These are phyloP conservation scores for Musca vetustissima DNA, from an alignment of 1,140 invertebrate genomes.

Conservation along the genomic window DNA sequence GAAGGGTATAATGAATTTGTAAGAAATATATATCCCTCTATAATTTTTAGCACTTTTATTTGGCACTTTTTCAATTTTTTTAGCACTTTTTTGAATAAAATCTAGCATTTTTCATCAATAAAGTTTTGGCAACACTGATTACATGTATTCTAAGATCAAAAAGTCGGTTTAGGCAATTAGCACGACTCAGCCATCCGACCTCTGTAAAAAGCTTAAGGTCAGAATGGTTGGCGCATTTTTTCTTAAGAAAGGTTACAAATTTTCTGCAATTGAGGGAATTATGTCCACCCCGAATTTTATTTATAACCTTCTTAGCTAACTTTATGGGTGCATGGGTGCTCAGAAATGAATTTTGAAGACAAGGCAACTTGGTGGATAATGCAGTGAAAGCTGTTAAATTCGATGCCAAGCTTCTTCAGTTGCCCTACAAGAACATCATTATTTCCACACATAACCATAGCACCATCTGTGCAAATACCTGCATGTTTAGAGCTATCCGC, in stretches of 20 bases:
- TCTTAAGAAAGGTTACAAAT: background rate
- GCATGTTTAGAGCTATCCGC: background rate
- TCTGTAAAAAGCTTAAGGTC: background rate
- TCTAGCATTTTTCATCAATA: too few species aligned
- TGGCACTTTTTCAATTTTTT: too few species aligned
- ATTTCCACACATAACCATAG: background rate
- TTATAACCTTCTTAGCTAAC: background rate
- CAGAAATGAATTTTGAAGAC: background rate
- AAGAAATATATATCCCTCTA: too few species aligned
- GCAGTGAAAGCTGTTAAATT: background rate
- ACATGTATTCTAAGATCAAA: background rate
- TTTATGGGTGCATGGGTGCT: background rate
- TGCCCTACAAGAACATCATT: background rate
- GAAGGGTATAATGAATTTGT: too few species aligned
- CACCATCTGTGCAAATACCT: background rate
- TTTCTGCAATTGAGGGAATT: background rate
- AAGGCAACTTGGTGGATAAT: background rate
- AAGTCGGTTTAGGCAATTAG: background rate
- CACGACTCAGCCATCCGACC: background rate
- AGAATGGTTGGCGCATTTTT: background rate
- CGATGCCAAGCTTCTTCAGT: background rate
- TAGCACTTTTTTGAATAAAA: too few species aligned
- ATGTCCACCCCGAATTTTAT: background rate
- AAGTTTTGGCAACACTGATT: too few species aligned
- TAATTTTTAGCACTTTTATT: too few species aligned